phyloP scores from a whole-genome alignment of 2,797 vertebrate species.

The Orestias chungarensis region DNA sequence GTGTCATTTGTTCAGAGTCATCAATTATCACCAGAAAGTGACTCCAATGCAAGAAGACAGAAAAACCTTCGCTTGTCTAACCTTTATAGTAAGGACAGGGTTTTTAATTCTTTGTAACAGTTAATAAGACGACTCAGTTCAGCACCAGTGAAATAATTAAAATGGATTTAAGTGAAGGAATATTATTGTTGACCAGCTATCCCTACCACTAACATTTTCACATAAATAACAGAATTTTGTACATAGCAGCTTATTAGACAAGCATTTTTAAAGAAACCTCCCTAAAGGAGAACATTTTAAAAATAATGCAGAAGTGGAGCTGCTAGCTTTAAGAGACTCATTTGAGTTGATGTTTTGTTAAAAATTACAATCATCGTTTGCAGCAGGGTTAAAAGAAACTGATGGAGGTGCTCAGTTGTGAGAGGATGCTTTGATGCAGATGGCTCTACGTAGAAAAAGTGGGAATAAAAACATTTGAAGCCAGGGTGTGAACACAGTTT shows the following conservation, averaged over 20 bases:
- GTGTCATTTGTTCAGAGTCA: not conserved
- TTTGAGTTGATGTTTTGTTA: constrained; percentile 15
- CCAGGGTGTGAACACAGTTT: not conserved
- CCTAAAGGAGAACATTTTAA: constrained; percentile 10
- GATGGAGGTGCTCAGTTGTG: not conserved
- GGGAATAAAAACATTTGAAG: not conserved
- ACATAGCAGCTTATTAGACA: constrained; percentile 10
- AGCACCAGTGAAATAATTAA: not conserved
- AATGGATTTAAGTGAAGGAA: no score
- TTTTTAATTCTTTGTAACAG: not conserved
- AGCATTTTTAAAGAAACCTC: constrained; percentile 41
- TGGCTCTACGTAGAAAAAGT: not conserved
- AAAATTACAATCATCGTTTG: constrained; percentile 3
- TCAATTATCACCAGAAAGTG: not conserved
- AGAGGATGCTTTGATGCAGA: not conserved
- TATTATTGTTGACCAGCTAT: not conserved
- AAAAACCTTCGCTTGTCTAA: not conserved
- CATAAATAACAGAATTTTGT: constrained; percentile 1
- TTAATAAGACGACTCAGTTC: not conserved
- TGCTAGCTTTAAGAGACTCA: constrained; percentile 28
- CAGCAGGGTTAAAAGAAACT: not conserved
- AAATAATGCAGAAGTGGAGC: constrained; percentile 24
- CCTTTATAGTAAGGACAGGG: not conserved
- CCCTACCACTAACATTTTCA: not conserved
- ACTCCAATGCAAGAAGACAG: not conserved